Percentiles rank a stretch among this genome's conserved stretches.
These are phyloP conservation scores for Diorhabda sublineata DNA, from an alignment of 1,140 invertebrate genomes.

Conservation along the genomic window DNA sequence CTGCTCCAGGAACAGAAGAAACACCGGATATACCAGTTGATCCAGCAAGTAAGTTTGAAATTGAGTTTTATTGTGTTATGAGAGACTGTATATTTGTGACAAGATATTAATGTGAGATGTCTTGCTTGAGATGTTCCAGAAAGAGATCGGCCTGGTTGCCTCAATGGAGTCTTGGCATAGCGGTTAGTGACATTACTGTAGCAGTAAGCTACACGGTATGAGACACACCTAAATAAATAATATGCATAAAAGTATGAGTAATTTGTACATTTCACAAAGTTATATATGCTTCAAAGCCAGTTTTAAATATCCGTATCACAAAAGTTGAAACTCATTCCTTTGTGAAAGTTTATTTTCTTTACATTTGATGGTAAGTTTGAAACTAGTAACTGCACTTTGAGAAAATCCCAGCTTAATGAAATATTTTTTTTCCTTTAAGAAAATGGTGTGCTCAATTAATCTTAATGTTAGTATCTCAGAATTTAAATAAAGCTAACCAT, in stretches of 20 bases:
- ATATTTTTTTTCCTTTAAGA: too few relatives aligned
- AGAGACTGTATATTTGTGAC: slow-evolving; percentile 31
- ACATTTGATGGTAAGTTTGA: too few relatives aligned
- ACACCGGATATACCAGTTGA: slow-evolving; percentile 30
- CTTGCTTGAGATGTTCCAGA: slow-evolving; percentile 50
- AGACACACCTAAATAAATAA: slow-evolving; percentile 31
- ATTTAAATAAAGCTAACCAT: too few relatives aligned
- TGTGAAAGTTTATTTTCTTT: too few relatives aligned
- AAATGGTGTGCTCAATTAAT: too few relatives aligned
- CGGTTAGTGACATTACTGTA: slow-evolving; percentile 40
- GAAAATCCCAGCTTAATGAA: too few relatives aligned
- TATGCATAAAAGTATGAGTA: slow-evolving; percentile 32
- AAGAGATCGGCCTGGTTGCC: slow-evolving; percentile 42
- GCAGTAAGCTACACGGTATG: slow-evolving; percentile 46
- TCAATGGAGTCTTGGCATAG: slow-evolving; percentile 33
- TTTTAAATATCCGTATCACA: too few relatives aligned
- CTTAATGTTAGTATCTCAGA: too few relatives aligned
- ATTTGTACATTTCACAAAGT: neutral
- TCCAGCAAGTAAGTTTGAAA: slow-evolving; percentile 37
- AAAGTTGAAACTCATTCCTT: too few relatives aligned
- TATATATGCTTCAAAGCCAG: too few relatives aligned
- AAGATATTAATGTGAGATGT: slow-evolving; percentile 44
- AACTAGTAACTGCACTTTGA: too few relatives aligned
- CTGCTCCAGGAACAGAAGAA: slow-evolving; percentile 44
- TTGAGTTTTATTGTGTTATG: slow-evolving; percentile 21